Evolutionary conservation across 1,140 invertebrate species (phyloP), one percentile per base, ranked within the genome.

Genomic region (Brachionus plicatilis): DNA sequence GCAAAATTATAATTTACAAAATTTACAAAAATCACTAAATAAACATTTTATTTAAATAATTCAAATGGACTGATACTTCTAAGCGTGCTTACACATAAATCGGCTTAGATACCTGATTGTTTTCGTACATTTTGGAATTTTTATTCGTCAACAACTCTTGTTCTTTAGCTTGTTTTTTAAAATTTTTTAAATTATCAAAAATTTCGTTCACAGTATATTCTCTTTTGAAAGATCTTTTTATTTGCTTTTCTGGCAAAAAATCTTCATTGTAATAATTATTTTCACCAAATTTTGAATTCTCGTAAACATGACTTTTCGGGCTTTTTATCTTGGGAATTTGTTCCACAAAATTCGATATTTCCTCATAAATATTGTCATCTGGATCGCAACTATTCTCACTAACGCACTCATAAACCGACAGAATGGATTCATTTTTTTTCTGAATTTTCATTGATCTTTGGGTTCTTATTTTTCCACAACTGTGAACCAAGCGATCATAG

Each of bases 121-220:
- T 76, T 17, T 76, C 72, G 17, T 76, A 76, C 11, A 76, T 50
- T 12, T 50, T 47, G 11, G 41, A 50, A 50, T 76, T 50, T 33
- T 76, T 76, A 29, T 76, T 29, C 14, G n/a, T 76, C n/a, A 76
- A 76, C 6, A 76, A n/a, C 43, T 76, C 72, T 76, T 76, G 72
- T 33, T 76, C 72, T 50, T 76, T 76, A 1, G 72, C 72, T 76
- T 76, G 72, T 50, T 76, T 76, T 47, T 76, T 76, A 76, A 76
- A 76, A 29, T 76, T 47, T 76, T 76, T 76, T 8, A 76, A 76
- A 76, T 76, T 76, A 50, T 76, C 72, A 76, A 76, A 76, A 20
- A 76, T 76, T 76, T 76, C 72, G 27, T 76, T 76, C 20, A 76
- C 72, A 27, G 72, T 76, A 11, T 76, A 76, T 50, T 76, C 72